Conservation (phyloP, 2,888 invertebrate genomes). For the Apamea crenata region DNA sequence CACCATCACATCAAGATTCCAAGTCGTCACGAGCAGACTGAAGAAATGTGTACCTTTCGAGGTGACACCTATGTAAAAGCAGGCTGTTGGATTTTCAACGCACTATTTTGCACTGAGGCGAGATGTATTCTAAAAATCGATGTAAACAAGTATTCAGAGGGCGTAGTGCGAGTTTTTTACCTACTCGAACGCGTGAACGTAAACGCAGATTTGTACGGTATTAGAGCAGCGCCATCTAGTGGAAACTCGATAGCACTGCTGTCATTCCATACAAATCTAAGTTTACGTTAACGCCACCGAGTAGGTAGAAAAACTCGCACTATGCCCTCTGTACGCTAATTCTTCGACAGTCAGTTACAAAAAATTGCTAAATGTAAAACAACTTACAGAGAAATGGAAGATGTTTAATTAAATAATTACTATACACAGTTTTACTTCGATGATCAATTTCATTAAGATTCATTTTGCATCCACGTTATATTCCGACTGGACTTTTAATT, state of each 20-base stretch:
- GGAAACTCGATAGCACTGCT: too few relatives aligned
- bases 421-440: constrained; percentile 60
- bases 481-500: constrained; percentile 47
- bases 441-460: constrained; percentile 47
- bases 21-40: neutral
- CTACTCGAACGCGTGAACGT: too few relatives aligned
- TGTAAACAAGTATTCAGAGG: neutral
- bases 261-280: too few relatives aligned
- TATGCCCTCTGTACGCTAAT: too few relatives aligned
- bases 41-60: neutral
- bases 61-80: too few relatives aligned
- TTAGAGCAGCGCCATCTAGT: too few relatives aligned
- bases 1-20: neutral
- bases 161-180: too few relatives aligned
- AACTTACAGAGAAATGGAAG: constrained; percentile 60
- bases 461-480: constrained; percentile 34
- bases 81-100: too few relatives aligned
- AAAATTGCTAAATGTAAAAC: constrained; percentile 32
- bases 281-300: too few relatives aligned
- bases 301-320: too few relatives aligned
- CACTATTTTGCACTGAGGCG: constrained; percentile 12
- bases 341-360: constrained; percentile 17
- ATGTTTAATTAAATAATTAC: constrained; percentile 57
- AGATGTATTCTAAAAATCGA: constrained; percentile 37
- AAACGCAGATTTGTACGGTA: too few relatives aligned